These are phyloP conservation scores for Fregetta grallaria DNA, from an alignment of 2,113 vertebrate species.

Conservation along the genomic window DNA sequence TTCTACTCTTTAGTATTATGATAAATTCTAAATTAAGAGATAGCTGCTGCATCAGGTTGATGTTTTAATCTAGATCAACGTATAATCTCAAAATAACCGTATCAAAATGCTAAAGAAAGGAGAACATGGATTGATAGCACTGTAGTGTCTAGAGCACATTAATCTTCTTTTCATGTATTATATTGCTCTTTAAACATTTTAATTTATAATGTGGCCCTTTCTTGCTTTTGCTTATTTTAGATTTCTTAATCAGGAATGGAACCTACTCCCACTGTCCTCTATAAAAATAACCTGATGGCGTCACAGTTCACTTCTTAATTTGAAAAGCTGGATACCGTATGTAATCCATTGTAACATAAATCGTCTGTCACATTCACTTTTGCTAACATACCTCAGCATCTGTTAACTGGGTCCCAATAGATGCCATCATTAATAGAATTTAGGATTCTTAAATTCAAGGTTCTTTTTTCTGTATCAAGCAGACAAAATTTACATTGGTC, in stretches of 20 bases:
- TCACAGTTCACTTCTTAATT: slow-evolving; percentile 16
- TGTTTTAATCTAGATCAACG: not conserved
- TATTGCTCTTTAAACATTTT: not conserved
- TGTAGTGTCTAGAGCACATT: not conserved
- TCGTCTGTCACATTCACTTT: not conserved
- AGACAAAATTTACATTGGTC: not conserved
- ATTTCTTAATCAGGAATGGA: slow-evolving; percentile 4
- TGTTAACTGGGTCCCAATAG: not conserved
- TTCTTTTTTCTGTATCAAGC: not conserved
- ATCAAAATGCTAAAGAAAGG: not conserved
- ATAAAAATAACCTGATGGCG: not conserved
- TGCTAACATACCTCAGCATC: not conserved
- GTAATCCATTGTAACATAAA: not conserved
- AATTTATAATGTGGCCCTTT: not conserved
- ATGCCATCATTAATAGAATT: not conserved
- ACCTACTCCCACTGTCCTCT: not conserved
- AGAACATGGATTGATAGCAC: not conserved
- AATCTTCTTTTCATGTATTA: not conserved
- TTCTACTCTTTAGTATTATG: not conserved
- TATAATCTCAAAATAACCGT: not conserved
- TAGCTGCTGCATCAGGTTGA: not conserved
- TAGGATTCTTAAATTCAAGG: not conserved
- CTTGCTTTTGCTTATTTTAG: slow-evolving; percentile 37
- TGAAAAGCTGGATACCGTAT: not conserved
- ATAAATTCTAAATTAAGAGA: not conserved